These are phyloP conservation scores for Leistus spinibarbis DNA, from an alignment of 2,888 invertebrate species.

Conservation along the genomic window DNA sequence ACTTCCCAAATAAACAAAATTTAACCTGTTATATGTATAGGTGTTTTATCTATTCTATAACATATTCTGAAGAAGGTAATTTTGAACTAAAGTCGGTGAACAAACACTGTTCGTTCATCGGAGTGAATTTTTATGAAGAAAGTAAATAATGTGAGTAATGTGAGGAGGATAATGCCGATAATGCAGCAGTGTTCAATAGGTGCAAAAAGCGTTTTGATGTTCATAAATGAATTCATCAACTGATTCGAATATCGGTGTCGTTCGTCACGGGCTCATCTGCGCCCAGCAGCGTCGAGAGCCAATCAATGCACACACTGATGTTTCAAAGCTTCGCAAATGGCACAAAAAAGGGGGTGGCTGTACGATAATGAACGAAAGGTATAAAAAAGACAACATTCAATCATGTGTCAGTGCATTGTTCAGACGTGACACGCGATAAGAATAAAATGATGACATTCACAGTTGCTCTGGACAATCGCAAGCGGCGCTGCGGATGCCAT, in stretches of 20 bases:
- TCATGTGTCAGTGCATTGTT: constrained; percentile 3
- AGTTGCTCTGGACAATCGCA: neutral
- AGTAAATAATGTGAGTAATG: too few relatives aligned
- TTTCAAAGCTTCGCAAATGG: neutral
- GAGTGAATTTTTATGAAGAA: too few relatives aligned
- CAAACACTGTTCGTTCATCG: too few relatives aligned
- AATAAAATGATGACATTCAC: constrained; percentile 13
- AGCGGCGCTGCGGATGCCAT: neutral
- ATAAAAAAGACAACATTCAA: constrained; percentile 2
- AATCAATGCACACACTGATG: neutral
- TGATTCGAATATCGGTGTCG: neutral
- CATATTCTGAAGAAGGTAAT: too few relatives aligned
- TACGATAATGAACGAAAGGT: neutral
- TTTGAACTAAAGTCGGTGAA: too few relatives aligned
- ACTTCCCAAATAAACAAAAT: too few relatives aligned
- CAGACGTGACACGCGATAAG: constrained; percentile 11
- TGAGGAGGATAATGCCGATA: too few relatives aligned
- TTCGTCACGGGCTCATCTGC: neutral
- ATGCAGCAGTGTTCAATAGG: neutral
- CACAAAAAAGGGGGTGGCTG: neutral
- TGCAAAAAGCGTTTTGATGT: neutral
- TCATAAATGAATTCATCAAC: constrained; percentile 6
- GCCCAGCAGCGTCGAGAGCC: neutral
- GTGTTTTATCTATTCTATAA: too few relatives aligned
- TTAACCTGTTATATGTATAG: too few relatives aligned